These are phyloP conservation scores for Coleophora deauratella DNA, from an alignment of 2,888 invertebrate genomes.

Conservation along the genomic window DNA sequence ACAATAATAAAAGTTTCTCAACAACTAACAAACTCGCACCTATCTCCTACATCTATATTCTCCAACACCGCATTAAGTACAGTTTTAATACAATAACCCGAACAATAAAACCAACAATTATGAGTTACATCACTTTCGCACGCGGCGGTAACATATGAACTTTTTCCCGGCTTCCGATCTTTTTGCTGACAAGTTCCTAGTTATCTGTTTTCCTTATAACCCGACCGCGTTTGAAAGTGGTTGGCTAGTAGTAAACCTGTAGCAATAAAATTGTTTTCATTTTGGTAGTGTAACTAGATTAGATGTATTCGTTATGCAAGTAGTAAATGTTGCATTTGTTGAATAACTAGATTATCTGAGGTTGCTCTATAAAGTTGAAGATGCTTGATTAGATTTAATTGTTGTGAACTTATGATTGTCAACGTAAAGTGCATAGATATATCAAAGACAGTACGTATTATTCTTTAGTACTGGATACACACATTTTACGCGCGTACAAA, in stretches of 20 bases:
- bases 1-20: no score
- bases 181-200: conserved; percentile 18
- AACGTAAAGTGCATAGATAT: no score
- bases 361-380: no score
- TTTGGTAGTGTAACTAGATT: neutral
- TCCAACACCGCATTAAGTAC: no score
- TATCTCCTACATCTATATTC: neutral
- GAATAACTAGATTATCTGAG: neutral
- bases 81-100: conserved; percentile 10
- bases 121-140: conserved; percentile 5
- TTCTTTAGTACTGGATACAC: no score
- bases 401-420: no score
- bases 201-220: conserved; percentile 19
- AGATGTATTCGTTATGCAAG: conserved; percentile 5
- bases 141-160: conserved; percentile 16
- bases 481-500: no score
- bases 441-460: no score
- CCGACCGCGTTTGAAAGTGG: conserved; percentile 1
- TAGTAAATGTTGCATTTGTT: conserved; percentile 1
- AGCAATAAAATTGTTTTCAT: conserved; percentile 3
- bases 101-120: neutral
- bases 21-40: neutral
- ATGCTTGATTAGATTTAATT: no score
- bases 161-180: conserved; percentile 19
- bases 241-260: neutral